These are phyloP conservation scores for Aplysina aerophoba DNA, from an alignment of 37 sponge, comb jelly and placozoan genomes.

Conservation along the genomic window DNA sequence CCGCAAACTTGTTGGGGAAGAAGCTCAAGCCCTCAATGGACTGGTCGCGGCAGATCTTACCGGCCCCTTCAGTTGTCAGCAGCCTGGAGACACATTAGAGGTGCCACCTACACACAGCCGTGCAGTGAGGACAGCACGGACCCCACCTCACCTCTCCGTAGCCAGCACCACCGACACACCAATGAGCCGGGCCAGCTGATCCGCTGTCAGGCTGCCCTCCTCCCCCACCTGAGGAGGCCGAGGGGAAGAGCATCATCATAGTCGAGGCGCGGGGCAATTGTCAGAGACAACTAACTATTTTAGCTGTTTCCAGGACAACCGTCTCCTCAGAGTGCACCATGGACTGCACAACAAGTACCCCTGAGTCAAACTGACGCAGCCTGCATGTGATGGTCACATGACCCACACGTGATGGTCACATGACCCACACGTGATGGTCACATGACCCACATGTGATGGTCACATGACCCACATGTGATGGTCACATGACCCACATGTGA, in stretches of 20 bases:
- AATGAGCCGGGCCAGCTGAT: constrained; percentile 71
- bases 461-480: neutral
- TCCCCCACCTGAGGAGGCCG: constrained; percentile 48
- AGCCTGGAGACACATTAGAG: constrained; percentile 42
- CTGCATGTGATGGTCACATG: constrained; percentile 32
- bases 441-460: neutral
- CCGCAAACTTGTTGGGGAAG: constrained; percentile 82
- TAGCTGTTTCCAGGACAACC: constrained; percentile 51
- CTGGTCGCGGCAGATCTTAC: constrained; percentile 89
- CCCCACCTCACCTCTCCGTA: constrained; percentile 69
- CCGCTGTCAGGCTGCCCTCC: constrained; percentile 65
- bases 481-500: neutral
- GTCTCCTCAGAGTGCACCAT: constrained; percentile 74
- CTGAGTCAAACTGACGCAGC: constrained; percentile 84
- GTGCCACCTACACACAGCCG: neutral
- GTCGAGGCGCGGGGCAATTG: neutral
- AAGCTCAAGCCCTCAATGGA: constrained; percentile 94
- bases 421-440: too few species aligned
- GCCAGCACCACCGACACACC: constrained; percentile 82
- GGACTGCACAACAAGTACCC: constrained; percentile 88
- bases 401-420: neutral
- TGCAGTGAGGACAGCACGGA: too few species aligned
- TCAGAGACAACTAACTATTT: constrained; percentile 45
- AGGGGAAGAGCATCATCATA: neutral
- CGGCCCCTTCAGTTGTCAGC: constrained; percentile 80